Conservation (phyloP, 2,797 vertebrate genomes). For the Aselliscus stoliczkanus region DNA sequence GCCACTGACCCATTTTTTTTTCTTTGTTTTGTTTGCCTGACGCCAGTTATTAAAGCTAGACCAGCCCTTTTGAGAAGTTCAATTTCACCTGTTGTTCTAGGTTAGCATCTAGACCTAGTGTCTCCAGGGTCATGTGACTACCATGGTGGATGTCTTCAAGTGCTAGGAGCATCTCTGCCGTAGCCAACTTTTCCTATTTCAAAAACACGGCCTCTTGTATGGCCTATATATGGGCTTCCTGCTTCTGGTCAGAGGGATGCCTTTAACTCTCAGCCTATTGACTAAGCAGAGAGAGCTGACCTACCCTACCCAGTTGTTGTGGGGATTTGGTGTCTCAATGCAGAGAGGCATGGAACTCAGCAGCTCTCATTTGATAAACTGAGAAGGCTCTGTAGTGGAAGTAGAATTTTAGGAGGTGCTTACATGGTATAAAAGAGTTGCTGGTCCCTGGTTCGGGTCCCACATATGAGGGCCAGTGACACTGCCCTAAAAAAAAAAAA, state of each 20-base stretch:
- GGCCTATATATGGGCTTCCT: neutral
- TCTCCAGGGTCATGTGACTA: neutral
- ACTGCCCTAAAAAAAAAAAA: too few relatives aligned
- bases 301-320: neutral
- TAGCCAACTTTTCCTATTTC: neutral
- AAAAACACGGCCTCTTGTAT: neutral
- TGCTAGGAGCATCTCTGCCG: neutral
- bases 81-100: neutral
- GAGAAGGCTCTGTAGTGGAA: neutral
- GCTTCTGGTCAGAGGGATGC: neutral
- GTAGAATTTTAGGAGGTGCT: neutral
- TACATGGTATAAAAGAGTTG: neutral
- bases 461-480: too few relatives aligned
- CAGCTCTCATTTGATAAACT: neutral
- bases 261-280: neutral
- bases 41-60: conserved; percentile 26
- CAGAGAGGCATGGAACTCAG: neutral
- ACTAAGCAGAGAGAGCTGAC: neutral
- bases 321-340: neutral
- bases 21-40: neutral
- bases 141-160: neutral
- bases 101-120: neutral
- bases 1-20: conserved; percentile 39
- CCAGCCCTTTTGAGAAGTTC: neutral
- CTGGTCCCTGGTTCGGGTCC: too few relatives aligned